Base-by-base conservation (phyloP, 2,113 vertebrate genomes). In the Noturus placidus region DNA sequence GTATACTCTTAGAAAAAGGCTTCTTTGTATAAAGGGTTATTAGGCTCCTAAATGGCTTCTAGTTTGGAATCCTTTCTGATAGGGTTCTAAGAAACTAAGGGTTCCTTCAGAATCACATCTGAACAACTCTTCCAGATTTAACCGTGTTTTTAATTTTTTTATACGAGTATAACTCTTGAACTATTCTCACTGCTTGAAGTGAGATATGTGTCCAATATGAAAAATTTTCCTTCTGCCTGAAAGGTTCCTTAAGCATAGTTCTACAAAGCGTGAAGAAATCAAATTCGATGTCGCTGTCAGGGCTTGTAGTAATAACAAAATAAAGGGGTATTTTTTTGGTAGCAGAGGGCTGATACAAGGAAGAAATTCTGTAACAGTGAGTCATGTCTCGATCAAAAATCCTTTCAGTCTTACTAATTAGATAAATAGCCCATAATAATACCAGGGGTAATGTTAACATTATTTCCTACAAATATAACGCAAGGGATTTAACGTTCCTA, bases 321-420 rank as follows among this genome's bases (percentile, higher is more conserved):
- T n/a, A n/a, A n/a, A n/a, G n/a, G n/a, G n/a, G n/a, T n/a, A n/a
- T n/a, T n/a, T 8, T 57, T 81, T 57, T 11, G n/a, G 19, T 33
- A 5, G 78, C 54, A 80, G 30, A 35, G 9, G 8, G 19, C 7
- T 33, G 54, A 80, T 56, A 59, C 33, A 7, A 38, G 30, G 20
- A 61, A 61, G 35, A 25, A 57, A 59, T 81, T 27, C 56, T 61
- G 22, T 42, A 42, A 82, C 20, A 61, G 20, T 82, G 33, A 82
- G 33, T 82, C 79, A 82, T 42, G 56, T 82, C 33, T 82, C 56
- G 22, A 82, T 61, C 33, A 82, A 42, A 82, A 82, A 80, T 80
- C 30, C 52, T 80, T 50, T 80, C 77, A 80, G 54, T 80, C 52
- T 80, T 80, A 80, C 46, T 82, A 59, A 61, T 82, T 5, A 82